Base-by-base conservation (phyloP, 2,797 vertebrate genomes). In the Gila robusta region DNA sequence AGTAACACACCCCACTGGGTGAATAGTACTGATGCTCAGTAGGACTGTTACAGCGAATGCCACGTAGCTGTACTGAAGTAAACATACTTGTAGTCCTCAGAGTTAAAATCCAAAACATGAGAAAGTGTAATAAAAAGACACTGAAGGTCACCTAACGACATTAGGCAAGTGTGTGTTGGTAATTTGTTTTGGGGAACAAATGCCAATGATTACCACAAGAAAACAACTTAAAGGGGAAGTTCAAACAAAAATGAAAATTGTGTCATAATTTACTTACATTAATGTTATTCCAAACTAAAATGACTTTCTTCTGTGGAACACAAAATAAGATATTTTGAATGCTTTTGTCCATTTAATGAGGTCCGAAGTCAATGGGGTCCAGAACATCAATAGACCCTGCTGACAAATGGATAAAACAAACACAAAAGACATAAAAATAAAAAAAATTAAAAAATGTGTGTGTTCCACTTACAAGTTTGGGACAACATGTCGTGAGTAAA, bases 1-100 rank as follows among this genome's bases (percentile, higher is more conserved):
- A 88, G 87, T 86, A 86, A 86, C 71, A 35, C 64, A 35, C 64
- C 87, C 56, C 67, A 82, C 71, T 83, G 39, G 37, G 81, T 78
- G 66, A 79, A 85, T 72, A 56, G 83, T 69, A 41, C 71, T 77
- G 66, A 81, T 84, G 78, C 78, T 70, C 59, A 73, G 72, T 72
- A 81, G 6, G 39, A 67, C 16, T 70, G 17, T 54, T 49, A 6
- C 59, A 59, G 73, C 10, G 11, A 35, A 83, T 62, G 59, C 72
- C 39, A 82, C 66, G 49, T 28, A 77, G 35, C 79, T 72, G 52
- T 81, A 44, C 37, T 72, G 28, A 79, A 52, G 83, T 71, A 47
- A 86, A 35, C 56, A 23, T 81, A 26, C 52, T 44, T 9, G 72
- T 74, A 81, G 1, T 47, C 23, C 17, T 35, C 7, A 35, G 69